Evolutionary conservation across 2,113 vertebrate species (phyloP), one percentile per base, ranked within the genome.

Genomic region (Hiodon tergisus): DNA sequence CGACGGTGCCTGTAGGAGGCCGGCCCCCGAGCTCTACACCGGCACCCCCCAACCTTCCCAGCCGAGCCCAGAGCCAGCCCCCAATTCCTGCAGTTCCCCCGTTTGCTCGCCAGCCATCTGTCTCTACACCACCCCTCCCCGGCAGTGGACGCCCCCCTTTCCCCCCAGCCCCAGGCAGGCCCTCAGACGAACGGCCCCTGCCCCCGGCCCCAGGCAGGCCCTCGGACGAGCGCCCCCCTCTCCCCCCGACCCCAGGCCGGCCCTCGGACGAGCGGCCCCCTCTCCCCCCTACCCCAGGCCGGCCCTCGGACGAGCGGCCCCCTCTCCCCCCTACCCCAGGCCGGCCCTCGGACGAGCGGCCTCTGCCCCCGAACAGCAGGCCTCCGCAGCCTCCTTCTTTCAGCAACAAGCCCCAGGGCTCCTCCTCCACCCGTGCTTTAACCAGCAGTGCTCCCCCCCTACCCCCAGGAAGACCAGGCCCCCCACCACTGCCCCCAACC

Each of bases 401-500:
- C 77, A 94, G 87, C 87, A 91, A 85, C 83, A 95, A 94, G 76
- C 93, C 92, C 13, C 81, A 88, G 0, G 82, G 92, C 46, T 85
- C 93, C 13, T 74, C 85, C 60, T 83, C 88, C 2, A 88, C 89
- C 0, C 60, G 92, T 51, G 82, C 91, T 3, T 59, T 69, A 2
- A 48, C 80, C 3, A 86, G 89, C 0, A 87, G 88, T 0, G 88
- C 76, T 0, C 93, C 90, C 0, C 91, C 93, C 0, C 90, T 91
- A 0, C 90, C 90, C 0, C 93, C 94, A 0, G 89, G 91, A 47
- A 83, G 93, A 70, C 93, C 95, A 0, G 94, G 94, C 0, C 92
- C 90, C 1, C 93, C 94, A 2, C 89, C 90, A 0, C 47, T 93
- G 73, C 94, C 93, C 0, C 90, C 93, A 0, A 71, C 80, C 3